Percentiles rank a stretch among this genome's conserved stretches.
Conservation (phyloP, 2,888 invertebrate genomes). For the Eulithis prunata region DNA sequence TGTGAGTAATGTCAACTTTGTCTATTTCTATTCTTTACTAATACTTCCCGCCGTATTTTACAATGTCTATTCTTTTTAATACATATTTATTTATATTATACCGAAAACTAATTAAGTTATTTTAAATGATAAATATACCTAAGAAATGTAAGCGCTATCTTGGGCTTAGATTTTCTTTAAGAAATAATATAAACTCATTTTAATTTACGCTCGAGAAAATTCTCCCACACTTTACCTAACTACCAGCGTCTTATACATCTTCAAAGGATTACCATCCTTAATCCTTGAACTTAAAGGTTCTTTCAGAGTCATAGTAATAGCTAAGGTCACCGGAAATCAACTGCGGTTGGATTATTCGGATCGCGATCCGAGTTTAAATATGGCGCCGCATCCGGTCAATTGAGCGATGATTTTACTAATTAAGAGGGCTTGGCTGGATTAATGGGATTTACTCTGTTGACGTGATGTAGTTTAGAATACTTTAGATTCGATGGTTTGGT, state of each 20-base stretch:
- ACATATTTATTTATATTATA: not conserved
- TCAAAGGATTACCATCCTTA: constrained; percentile 32
- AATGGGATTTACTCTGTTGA: constrained; percentile 31
- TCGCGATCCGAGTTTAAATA: constrained; percentile 73
- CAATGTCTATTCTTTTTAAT: too few species aligned
- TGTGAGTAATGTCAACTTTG: constrained; percentile 38
- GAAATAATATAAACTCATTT: too few species aligned
- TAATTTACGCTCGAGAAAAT: constrained; percentile 56
- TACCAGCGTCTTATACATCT: constrained; percentile 42
- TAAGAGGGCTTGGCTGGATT: constrained; percentile 39
- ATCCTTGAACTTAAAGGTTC: constrained; percentile 26
- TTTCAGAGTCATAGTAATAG: constrained; percentile 23
- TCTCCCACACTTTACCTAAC: constrained; percentile 63
- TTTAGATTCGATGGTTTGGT: too few species aligned
- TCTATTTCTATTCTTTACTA: not conserved
- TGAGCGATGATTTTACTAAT: constrained; percentile 54
- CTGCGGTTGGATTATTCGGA: constrained; percentile 71
- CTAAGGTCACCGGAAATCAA: constrained; percentile 71
- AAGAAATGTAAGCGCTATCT: too few species aligned
- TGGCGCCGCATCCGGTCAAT: constrained; percentile 62
- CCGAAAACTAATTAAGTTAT: too few species aligned
- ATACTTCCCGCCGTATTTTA: not conserved
- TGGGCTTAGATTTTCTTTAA: too few species aligned
- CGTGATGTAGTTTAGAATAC: constrained; percentile 22
- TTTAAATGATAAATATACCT: too few species aligned